Evolutionary conservation across 1,140 invertebrate genomes (phyloP).

Genomic region (Mizuhopecten yessoensis): DNA sequence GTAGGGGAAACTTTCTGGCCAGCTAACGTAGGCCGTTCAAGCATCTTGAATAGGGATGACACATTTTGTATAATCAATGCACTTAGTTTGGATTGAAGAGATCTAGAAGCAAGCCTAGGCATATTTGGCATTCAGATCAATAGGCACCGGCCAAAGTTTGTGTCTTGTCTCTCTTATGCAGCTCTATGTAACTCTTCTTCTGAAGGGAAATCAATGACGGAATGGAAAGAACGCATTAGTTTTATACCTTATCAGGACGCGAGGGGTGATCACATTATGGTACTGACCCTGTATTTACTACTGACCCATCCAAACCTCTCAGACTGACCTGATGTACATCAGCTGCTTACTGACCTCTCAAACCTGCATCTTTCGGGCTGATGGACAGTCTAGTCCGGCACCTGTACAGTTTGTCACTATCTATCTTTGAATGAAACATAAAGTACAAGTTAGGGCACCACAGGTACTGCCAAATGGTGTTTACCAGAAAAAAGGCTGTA

Average conservation of each 20-base stretch:
- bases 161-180: neutral
- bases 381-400: too few species aligned
- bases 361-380: too few species aligned
- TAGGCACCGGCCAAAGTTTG: neutral
- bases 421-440: too few species aligned
- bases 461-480: too few species aligned
- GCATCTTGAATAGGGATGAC: neutral
- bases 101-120: neutral
- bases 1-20: neutral
- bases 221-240: neutral
- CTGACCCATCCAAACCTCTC: neutral
- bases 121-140: slow-evolving; percentile 31
- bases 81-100: slow-evolving; percentile 8
- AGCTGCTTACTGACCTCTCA: too few species aligned
- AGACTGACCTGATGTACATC: too few species aligned
- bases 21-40: neutral
- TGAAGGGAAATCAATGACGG: neutral
- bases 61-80: slow-evolving; percentile 35
- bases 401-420: too few species aligned
- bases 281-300: neutral
- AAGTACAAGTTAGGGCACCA: too few species aligned
- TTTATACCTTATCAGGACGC: neutral
- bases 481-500: too few species aligned
- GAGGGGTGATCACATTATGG: neutral
- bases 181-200: neutral